Conservation (phyloP, 2,888 invertebrate genomes). For the Blomia tropicalis region DNA sequence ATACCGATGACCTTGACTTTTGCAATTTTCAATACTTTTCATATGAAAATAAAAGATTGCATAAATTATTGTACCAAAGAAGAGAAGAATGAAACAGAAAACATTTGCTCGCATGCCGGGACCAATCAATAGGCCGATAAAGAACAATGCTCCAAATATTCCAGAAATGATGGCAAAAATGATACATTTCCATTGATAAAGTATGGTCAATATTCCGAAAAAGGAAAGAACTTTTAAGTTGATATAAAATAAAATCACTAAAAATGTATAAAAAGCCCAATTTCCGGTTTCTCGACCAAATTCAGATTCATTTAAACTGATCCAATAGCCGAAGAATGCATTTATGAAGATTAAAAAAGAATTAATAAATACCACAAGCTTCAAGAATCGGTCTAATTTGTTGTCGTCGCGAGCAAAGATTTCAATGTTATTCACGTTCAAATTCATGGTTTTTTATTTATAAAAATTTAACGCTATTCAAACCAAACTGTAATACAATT, state of each 20-base stretch:
- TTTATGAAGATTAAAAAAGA: neutral
- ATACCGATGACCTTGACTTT: constrained; percentile 5
- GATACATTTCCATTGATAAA: constrained; percentile 2
- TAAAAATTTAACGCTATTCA: too few species aligned
- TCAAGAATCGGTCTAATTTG: neutral
- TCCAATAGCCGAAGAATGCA: constrained; percentile 6
- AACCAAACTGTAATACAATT: too few species aligned
- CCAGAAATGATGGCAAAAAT: neutral
- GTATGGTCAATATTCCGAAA: neutral
- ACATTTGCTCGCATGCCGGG: neutral
- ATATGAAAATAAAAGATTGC: neutral
- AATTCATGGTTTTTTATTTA: too few species aligned
- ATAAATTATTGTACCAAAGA: neutral
- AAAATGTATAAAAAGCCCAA: neutral
- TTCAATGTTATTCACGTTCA: neutral
- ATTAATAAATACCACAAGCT: neutral
- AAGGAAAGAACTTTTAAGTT: neutral
- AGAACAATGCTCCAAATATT: neutral
- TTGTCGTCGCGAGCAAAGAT: neutral
- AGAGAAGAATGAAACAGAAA: neutral
- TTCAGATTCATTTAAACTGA: neutral
- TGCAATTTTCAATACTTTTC: neutral
- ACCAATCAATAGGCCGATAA: neutral
- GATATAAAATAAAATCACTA: neutral
- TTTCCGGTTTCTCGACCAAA: neutral